These are phyloP conservation scores for Butorides virescens DNA, from an alignment of 2,113 vertebrate genomes.

Conservation along the genomic window DNA sequence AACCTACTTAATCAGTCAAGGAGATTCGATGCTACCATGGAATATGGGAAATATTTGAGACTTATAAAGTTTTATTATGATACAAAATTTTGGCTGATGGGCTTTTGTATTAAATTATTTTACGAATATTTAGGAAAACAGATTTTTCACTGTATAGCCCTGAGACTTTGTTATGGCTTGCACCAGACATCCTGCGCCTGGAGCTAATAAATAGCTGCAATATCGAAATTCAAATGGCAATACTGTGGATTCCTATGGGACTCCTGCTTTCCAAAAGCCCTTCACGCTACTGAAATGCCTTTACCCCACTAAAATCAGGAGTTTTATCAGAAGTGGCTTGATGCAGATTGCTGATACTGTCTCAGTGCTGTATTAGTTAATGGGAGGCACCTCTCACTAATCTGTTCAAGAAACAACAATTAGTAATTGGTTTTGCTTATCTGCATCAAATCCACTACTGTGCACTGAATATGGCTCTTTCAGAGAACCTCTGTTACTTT, in stretches of 20 bases:
- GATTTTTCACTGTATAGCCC: neutral
- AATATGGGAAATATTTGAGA: neutral
- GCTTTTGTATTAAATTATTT: neutral
- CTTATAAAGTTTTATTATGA: neutral
- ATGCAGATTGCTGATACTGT: neutral
- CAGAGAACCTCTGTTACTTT: neutral
- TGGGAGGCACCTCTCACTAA: neutral
- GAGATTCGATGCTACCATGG: neutral
- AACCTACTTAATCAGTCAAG: neutral
- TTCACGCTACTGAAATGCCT: neutral
- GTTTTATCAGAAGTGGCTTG: neutral
- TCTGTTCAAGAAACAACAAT: neutral
- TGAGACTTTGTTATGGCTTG: neutral
- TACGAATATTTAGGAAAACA: neutral
- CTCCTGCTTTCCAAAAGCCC: neutral
- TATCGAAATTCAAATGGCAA: neutral
- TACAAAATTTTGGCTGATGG: neutral
- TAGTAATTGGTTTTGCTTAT: neutral
- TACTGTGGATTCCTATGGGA: neutral
- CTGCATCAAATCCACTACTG: neutral
- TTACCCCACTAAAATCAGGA: neutral
- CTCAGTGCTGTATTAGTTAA: neutral
- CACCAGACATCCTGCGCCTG: neutral
- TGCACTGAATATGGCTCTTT: neutral
- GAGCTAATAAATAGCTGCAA: neutral